A percentile compares a stretch with the other conserved stretches of the same genome.
Conservation (phyloP, 2,888 invertebrate species). For the Bruchidius siliquastri region DNA sequence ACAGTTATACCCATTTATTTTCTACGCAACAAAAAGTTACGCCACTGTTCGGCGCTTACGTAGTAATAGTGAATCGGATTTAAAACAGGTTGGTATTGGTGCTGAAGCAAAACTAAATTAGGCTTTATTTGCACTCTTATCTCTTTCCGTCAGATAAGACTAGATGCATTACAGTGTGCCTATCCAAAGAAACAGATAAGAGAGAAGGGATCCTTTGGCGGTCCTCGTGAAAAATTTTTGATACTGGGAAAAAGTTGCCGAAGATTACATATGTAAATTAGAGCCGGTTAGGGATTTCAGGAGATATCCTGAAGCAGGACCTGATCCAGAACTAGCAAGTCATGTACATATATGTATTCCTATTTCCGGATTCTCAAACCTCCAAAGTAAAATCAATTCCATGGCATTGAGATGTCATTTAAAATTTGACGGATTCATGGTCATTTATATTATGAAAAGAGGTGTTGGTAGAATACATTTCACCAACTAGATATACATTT, state of each 20-base stretch:
- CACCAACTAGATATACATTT: too few relatives aligned
- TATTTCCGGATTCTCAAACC: too few relatives aligned
- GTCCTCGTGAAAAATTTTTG: not conserved
- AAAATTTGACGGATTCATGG: too few relatives aligned
- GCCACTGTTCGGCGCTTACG: not conserved
- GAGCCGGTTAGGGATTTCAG: not conserved
- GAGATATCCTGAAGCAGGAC: not conserved
- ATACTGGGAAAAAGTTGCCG: constrained; percentile 10
- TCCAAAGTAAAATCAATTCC: too few relatives aligned
- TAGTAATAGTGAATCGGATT: not conserved
- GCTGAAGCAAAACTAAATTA: not conserved
- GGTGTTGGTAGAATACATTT: too few relatives aligned
- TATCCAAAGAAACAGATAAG: not conserved
- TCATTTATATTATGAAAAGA: too few relatives aligned
- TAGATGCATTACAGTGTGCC: not conserved
- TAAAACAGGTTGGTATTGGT: not conserved
- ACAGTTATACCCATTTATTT: too few relatives aligned
- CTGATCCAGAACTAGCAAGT: not conserved
- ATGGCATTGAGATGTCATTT: too few relatives aligned
- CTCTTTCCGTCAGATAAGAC: not conserved
- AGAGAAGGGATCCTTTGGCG: not conserved
- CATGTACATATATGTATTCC: too few relatives aligned
- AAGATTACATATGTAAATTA: constrained; percentile 40
- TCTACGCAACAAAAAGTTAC: not conserved
- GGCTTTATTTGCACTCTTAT: not conserved